Base-by-base conservation (phyloP, 2,113 vertebrate genomes). In the Syngnathus typhle region DNA sequence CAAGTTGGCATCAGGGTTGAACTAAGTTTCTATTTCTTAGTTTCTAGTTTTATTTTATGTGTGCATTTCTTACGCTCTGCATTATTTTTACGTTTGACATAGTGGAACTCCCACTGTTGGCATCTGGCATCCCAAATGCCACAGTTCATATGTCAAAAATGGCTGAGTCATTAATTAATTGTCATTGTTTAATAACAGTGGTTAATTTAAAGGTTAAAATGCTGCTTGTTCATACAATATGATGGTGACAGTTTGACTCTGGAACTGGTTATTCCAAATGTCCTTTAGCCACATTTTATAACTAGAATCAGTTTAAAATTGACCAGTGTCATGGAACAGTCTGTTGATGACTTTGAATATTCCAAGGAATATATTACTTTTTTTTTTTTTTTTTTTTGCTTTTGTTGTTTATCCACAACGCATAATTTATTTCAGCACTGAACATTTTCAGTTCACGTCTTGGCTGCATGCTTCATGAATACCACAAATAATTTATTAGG, bases 1-100 rank as follows among this genome's bases (percentile, higher is more conserved):
- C 38, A 46, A 46, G 60, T 56, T 43, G 58, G 19, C 56, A 68
- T 64, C 49, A 36, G 55, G 46, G 56, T 2, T 39, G 61, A 70
- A 49, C 18, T 49, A 49, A 18, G 47, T 49, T 18, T 19, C 7
- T 49, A 2, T 32, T 3, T 32, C 27, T 32, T 32, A 32, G 27
- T 32, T 32, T 32, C 2, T 32, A 32, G 2, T 32, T 32, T 3
- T 49, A 49, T 49, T 19, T 4, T 49, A 49, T 7, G 39, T 6
- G 7, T 1, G 16, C 32, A 19, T 38, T 59, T 37, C 32, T 8
- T 10, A 18, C 13, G 6, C 60, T 46, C 12, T 21, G 27, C 12
- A 2, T 52, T 54, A 16, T 38, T 27, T 36, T 58, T 23, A 37
- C 7, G 4, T 19, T 18, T 46, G 47, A 49, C 7, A 18, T 16